Evolutionary conservation across 1,140 invertebrate genomes (phyloP).

Genomic region (Phenacoccus solenopsis): DNA sequence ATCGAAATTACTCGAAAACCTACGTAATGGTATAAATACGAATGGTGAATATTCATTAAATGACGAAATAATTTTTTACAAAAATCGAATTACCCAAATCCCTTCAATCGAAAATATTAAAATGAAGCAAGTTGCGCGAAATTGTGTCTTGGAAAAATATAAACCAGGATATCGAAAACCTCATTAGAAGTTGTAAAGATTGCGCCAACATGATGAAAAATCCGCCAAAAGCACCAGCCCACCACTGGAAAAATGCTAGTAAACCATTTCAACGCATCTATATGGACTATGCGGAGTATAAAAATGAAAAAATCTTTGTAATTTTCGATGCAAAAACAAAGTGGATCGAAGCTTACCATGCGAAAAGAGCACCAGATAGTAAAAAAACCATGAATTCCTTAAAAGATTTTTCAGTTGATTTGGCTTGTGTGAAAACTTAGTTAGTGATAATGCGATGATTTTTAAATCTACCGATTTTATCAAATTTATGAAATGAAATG

Average conservation of each 20-base stretch:
- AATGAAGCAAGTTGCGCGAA: conserved; percentile 32
- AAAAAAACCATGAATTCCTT: too few species aligned
- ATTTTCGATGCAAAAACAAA: too few species aligned
- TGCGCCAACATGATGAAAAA: conserved; percentile 25
- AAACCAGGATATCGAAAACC: conserved; percentile 26
- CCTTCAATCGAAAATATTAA: conserved; percentile 29
- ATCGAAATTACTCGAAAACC: too few species aligned
- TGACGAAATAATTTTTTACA: neutral
- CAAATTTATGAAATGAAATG: conserved; percentile 27
- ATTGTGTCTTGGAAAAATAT: neutral
- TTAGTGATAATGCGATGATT: conserved; percentile 30
- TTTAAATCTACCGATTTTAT: conserved; percentile 32
- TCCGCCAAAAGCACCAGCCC: conserved; percentile 22
- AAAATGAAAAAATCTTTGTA: too few species aligned
- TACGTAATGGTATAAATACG: too few species aligned
- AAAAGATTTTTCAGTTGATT: too few species aligned
- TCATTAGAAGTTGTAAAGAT: conserved; percentile 20
- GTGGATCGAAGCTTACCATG: too few species aligned
- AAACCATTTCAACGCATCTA: too few species aligned
- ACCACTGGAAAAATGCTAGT: conserved; percentile 26
- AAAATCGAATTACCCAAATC: neutral
- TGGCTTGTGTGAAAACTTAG: conserved; percentile 30
- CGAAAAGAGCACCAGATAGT: too few species aligned
- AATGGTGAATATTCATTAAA: too few species aligned
- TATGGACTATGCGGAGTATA: too few species aligned